Evolutionary conservation across 2,113 vertebrate genomes (phyloP).

Genomic region (Hippocampus abdominalis): DNA sequence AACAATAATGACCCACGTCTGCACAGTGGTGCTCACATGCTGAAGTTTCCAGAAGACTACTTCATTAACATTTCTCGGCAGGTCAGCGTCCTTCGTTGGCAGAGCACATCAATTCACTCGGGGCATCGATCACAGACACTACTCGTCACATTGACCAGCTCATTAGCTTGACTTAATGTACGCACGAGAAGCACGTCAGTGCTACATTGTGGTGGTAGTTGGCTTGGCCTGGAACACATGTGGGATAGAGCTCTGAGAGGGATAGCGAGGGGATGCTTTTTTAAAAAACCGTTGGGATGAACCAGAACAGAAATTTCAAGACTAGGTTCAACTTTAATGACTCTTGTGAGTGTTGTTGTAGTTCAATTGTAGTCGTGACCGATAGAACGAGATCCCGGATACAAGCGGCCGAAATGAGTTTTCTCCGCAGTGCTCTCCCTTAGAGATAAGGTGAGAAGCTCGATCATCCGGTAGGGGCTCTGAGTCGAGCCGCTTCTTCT

Average conservation of each 20-base stretch:
- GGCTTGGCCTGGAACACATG: constrained; percentile 12
- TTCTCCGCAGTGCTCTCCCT: too few relatives aligned
- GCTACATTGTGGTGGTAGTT: constrained; percentile 27
- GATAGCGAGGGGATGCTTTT: neutral
- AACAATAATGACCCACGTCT: constrained; percentile 11
- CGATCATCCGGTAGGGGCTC: too few relatives aligned
- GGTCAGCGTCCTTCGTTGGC: constrained; percentile 67
- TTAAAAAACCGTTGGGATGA: neutral
- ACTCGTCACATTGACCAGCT: constrained; percentile 67
- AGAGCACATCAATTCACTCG: constrained; percentile 67
- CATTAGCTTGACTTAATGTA: constrained; percentile 71
- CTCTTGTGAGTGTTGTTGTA: neutral
- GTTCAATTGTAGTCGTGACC: neutral
- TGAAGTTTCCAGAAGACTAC: constrained; percentile 47
- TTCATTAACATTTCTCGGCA: constrained; percentile 68
- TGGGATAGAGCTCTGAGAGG: constrained; percentile 6
- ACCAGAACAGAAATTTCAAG: neutral
- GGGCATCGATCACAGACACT: constrained; percentile 68
- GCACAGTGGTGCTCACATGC: constrained; percentile 5
- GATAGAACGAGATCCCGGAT: too few relatives aligned
- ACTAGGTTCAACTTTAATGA: neutral
- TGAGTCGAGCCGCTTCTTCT: too few relatives aligned
- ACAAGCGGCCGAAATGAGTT: too few relatives aligned
- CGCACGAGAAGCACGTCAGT: constrained; percentile 45
- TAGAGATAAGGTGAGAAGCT: too few relatives aligned